Base-by-base conservation (phyloP, 2,888 invertebrate genomes). In the Yponomeuta cagnagella region DNA sequence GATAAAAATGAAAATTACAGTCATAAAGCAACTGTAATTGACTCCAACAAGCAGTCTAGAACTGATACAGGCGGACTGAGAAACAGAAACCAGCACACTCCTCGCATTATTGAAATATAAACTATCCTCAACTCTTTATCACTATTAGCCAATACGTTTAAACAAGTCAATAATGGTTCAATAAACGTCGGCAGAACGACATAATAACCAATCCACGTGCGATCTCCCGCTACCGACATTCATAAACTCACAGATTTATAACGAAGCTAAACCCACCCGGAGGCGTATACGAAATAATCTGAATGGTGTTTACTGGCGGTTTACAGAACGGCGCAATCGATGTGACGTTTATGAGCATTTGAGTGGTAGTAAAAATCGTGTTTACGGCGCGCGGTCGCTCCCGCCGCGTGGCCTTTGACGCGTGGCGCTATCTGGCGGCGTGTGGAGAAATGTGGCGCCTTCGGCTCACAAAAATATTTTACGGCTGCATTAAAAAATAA, bases 141-240 rank as follows among this genome's bases (percentile, higher is more conserved):
- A 89, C 86, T 88, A 90, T 89, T 89, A 90, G 84, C 84, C 88
- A 86, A 90, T 90, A 90, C 88, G 52, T 88, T 90, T 90, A 90
- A 90, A 90, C 90, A 88, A 89, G 88, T 89, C 91, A 90, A 91
- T 92, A 91, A 90, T 87, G 87, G 86, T 89, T 85, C 91, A 89
- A 91, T 92, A 91, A 92, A 90, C 82, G 91, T 91, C 90, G 79
- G 84, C 85, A 86, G 88, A 88, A 88, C 87, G 86, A 88, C 88
- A 89, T 90, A 90, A 90, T 91, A 92, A 90, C 52, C 88, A 86
- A 88, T 85, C 88, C 89, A 85, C 90, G 89, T 88, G 88, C 82
- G 83, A 83, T 73, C 73, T 71, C 58, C 43, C 82, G 82, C 80
- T 83, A 87, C 80, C 82, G 79, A 79, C 79, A 79, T 81, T 82